These are phyloP conservation scores for Cebus imitator DNA, from an alignment of 2,113 vertebrate genomes.

Conservation along the genomic window DNA sequence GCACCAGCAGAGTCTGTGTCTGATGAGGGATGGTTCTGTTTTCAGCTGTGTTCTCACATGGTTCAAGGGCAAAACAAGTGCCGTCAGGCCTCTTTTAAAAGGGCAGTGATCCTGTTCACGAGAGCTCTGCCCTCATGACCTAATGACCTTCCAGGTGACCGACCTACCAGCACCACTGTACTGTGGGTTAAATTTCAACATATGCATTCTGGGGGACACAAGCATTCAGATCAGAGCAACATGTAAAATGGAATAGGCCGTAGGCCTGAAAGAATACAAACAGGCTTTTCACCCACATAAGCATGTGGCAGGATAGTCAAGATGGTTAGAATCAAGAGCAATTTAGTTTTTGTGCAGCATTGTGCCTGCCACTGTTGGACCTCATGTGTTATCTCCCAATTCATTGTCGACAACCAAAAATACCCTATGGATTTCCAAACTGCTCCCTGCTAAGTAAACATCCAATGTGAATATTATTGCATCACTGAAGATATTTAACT, in stretches of 20 bases:
- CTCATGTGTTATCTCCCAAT: not conserved
- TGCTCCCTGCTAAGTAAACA: not conserved
- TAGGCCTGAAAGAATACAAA: not conserved
- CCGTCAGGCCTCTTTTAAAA: not conserved
- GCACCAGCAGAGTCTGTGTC: not conserved
- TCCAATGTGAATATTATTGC: not conserved
- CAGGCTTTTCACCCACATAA: not conserved
- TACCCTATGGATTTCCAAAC: not conserved
- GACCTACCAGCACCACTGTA: not conserved
- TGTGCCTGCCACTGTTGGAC: not conserved
- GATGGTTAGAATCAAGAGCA: not conserved
- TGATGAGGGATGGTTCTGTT: not conserved
- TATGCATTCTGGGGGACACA: not conserved
- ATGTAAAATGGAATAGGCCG: not conserved
- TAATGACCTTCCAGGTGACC: not conserved
- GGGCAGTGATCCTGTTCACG: not conserved
- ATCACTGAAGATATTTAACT: not conserved
- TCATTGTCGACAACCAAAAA: not conserved
- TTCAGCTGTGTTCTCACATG: not conserved
- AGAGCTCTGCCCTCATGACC: not conserved
- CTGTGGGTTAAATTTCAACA: not conserved
- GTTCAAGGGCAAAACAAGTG: not conserved
- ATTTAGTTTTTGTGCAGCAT: not conserved
- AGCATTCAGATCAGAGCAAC: not conserved
- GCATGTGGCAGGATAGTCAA: not conserved